Evolutionary conservation across 2,888 invertebrate genomes (phyloP).

Genomic region (Metacarcinus magister): DNA sequence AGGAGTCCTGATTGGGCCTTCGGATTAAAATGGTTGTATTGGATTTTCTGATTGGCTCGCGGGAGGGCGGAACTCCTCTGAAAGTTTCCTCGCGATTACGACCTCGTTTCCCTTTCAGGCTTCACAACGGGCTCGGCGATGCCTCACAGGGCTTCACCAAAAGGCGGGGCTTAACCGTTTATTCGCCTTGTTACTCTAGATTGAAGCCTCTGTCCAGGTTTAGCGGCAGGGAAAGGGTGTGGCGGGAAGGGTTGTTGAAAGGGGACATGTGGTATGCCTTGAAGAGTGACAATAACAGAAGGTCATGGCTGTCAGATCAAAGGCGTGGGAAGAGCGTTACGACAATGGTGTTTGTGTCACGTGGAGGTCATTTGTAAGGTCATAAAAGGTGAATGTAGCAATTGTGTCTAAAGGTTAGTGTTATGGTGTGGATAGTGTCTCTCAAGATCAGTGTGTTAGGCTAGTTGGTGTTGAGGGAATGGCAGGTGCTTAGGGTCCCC

Average conservation of each 20-base stretch:
- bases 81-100: neutral
- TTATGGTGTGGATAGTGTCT: neutral
- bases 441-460: neutral
- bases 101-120: neutral
- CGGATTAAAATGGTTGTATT: neutral
- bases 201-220: neutral
- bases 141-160: neutral
- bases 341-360: too few relatives aligned
- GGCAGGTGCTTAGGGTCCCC: too few relatives aligned
- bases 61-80: neutral
- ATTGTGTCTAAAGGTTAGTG: neutral
- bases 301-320: too few relatives aligned
- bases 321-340: too few relatives aligned
- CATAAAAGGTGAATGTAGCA: too few relatives aligned
- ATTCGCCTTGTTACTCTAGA: neutral
- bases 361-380: too few relatives aligned
- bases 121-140: neutral
- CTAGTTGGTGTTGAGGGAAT: neutral
- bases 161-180: neutral
- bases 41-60: constrained; percentile 36
- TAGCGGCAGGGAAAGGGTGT: too few relatives aligned
- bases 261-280: too few relatives aligned
- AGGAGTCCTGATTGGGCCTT: neutral
- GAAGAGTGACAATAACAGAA: too few relatives aligned
- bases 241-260: too few relatives aligned